Evolutionary conservation across 2,113 vertebrate genomes (phyloP), one percentile per base, ranked within the genome.

Genomic region (Phocoena sinus): DNA sequence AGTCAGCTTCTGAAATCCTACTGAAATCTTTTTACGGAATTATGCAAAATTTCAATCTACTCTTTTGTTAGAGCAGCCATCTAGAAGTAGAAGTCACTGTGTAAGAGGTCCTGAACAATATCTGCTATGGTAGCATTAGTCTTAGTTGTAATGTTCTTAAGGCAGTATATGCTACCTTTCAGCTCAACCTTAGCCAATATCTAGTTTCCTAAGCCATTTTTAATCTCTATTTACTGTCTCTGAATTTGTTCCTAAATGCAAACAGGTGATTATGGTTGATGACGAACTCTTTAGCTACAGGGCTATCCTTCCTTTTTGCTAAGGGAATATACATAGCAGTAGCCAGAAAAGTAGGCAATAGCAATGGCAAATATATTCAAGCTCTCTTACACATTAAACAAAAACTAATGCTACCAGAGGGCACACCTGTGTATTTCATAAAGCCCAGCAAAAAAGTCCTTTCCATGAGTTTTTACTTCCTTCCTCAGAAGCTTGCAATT

Each of bases 401-500:
- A 88, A 95, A 93, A 91, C 23, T 53, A 93, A 76, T 41, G 23
- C 50, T 47, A 81, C 65, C 70, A 70, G 41, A 85, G 10, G 41
- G 33, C 38, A 97, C 23, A 60, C 47, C 18, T 63, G 50, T 23
- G 5, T 73, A 81, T 65, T 90, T 71, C 81, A 20, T 23, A 95
- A 58, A 95, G 91, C 12, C 65, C 13, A 83, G 41, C 60, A 83
- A 67, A 58, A 36, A 92, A 50, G 36, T 70, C 56, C 44, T 92
- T 89, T 76, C 67, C 5, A 0, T 74, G 31, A 67, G 25, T 79
- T 92, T 83, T 63, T 56, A 92, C 31, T 92, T 96, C 71, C 23
- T 84, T 96, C 8, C 71, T 62, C 62, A 77, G 13, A 97, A 94
- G 36, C 47, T 93, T 96, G 76, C 44, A 93, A 88, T 60, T 87